These are phyloP conservation scores for Mustela erminea DNA, from an alignment of 2,797 vertebrate species.

Conservation along the genomic window DNA sequence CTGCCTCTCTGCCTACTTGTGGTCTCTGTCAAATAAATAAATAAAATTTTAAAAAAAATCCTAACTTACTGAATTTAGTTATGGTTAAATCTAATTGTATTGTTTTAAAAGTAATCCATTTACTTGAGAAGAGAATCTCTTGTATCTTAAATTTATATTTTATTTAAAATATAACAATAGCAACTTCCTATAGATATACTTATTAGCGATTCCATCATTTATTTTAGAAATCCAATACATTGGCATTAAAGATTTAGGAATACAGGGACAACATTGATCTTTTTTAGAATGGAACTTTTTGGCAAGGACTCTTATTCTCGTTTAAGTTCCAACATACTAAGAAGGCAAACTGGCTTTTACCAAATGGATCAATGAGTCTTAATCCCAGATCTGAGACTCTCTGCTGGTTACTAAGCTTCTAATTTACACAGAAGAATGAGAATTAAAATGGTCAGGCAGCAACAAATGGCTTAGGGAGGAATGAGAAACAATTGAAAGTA, in stretches of 20 bases:
- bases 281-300: conserved; percentile 4
- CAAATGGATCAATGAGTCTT: conserved; percentile 74
- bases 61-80: neutral
- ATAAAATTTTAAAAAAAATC: neutral
- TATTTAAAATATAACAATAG: conserved; percentile 52
- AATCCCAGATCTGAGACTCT: conserved; percentile 64
- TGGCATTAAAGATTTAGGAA: conserved; percentile 50
- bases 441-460: conserved; percentile 60
- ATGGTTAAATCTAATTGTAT: conserved; percentile 6
- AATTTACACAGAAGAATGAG: conserved; percentile 66
- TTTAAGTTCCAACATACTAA: conserved; percentile 50
- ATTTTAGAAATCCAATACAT: conserved; percentile 23
- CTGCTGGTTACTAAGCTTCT: conserved; percentile 70
- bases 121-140: neutral
- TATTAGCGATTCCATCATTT: neutral
- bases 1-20: too few relatives aligned
- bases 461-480: conserved; percentile 53
- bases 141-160: conserved; percentile 13
- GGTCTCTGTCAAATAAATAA: too few relatives aligned
- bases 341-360: conserved; percentile 55
- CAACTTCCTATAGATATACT: conserved; percentile 3
- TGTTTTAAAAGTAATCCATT: conserved; percentile 37
- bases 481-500: conserved; percentile 60
- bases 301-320: neutral
- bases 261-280: neutral